These are phyloP conservation scores for Cordylochernes scorpioides DNA, from an alignment of 2,888 invertebrate species.

Conservation along the genomic window DNA sequence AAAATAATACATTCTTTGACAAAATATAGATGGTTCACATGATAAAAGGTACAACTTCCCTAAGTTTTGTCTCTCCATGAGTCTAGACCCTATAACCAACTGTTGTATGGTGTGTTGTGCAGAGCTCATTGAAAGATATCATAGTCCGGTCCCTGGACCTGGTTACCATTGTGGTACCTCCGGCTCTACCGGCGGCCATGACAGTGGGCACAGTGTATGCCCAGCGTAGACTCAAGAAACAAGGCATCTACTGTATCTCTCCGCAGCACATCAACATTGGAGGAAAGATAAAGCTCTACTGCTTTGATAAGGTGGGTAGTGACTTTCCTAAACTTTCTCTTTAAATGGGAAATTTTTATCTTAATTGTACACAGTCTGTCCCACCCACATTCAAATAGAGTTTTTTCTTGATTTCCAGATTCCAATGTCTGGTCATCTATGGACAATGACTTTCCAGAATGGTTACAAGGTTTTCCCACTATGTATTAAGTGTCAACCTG, in stretches of 20 bases:
- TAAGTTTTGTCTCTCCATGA: too few species aligned
- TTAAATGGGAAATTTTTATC: background rate
- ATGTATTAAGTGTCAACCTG: too few species aligned
- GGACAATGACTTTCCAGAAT: too few species aligned
- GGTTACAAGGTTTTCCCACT: too few species aligned
- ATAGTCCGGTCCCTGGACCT: slow-evolving; percentile 47
- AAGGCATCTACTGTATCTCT: slow-evolving; percentile 64
- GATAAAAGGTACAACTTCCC: too few species aligned
- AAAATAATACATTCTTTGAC: too few species aligned
- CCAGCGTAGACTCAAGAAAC: slow-evolving; percentile 46
- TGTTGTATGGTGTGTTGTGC: too few species aligned
- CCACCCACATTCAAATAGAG: background rate
- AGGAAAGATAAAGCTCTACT: slow-evolving; percentile 31
- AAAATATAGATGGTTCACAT: too few species aligned
- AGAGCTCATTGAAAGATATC: too few species aligned
- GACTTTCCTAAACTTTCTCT: background rate
- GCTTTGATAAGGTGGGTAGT: slow-evolving; percentile 42
- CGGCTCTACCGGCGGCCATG: slow-evolving; percentile 67
- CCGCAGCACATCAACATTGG: slow-evolving; percentile 77
- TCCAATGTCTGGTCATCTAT: too few species aligned
- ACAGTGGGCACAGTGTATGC: slow-evolving; percentile 68
- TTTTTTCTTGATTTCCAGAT: background rate
- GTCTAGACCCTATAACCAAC: too few species aligned
- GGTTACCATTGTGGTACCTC: slow-evolving; percentile 74
- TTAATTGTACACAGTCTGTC: background rate